Conservation (phyloP, 2,888 invertebrate genomes). For the Coelinius sp. region DNA sequence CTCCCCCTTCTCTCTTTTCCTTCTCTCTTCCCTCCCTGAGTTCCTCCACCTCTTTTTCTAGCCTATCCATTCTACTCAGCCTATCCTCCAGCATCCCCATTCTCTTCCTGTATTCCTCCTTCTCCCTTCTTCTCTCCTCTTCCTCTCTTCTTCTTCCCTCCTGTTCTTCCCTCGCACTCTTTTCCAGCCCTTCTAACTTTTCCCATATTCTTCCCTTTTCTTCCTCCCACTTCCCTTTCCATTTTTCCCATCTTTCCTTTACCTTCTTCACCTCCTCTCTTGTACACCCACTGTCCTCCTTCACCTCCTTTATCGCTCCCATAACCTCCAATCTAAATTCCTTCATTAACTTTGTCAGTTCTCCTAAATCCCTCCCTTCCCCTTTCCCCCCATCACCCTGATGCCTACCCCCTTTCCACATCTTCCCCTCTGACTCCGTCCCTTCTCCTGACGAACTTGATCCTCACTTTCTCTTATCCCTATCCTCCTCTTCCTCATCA, state of each 20-base stretch:
- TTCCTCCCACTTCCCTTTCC: not conserved
- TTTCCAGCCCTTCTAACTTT: not conserved
- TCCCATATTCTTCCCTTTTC: not conserved
- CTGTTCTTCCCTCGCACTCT: constrained; percentile 33
- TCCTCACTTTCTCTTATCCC: too few relatives aligned
- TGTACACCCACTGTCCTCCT: constrained; percentile 30
- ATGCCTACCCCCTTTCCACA: not conserved
- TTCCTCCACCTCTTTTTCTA: not conserved
- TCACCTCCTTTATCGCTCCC: not conserved
- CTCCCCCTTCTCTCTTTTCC: not conserved
- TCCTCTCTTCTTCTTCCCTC: constrained; percentile 25
- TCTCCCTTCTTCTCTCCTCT: constrained; percentile 23
- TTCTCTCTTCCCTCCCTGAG: not conserved
- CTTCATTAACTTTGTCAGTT: not conserved
- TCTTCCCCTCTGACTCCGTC: too few relatives aligned
- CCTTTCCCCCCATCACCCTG: too few relatives aligned
- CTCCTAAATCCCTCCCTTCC: not conserved
- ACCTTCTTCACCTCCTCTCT: constrained; percentile 29
- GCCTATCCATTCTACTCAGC: not conserved
- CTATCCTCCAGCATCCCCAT: not conserved
- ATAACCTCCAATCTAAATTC: not conserved
- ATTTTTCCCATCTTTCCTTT: constrained; percentile 24
- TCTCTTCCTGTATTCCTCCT: not conserved
- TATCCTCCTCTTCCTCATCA: not conserved
- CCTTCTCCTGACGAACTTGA: too few relatives aligned